A percentile compares a stretch with the other conserved stretches of the same genome.
Evolutionary conservation across 2,888 invertebrate species (phyloP).

Genomic region (Petrolisthes manimaculis): DNA sequence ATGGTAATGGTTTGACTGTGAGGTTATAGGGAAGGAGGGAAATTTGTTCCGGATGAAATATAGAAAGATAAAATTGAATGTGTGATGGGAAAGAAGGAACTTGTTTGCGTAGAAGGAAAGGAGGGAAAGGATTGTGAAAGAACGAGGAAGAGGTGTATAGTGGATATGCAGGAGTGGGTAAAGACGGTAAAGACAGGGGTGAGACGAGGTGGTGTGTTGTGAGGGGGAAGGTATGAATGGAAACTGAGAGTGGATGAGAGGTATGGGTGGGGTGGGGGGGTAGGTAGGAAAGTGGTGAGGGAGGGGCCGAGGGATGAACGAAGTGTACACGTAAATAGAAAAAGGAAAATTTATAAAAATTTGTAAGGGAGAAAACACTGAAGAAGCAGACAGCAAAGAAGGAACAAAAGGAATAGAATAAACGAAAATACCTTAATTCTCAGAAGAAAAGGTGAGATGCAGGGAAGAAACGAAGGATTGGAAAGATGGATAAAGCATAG

Average conservation of each 20-base stretch:
- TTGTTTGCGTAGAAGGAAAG: neutral
- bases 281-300: slow-evolving; percentile 5
- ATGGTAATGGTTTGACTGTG: too few species aligned
- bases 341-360: neutral
- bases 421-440: too few species aligned
- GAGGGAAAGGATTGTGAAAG: neutral
- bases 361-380: neutral
- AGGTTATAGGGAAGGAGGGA: too few species aligned
- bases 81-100: neutral
- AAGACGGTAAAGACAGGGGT: neutral
- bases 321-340: neutral
- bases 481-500: neutral
- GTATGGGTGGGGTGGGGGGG: neutral
- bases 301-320: neutral
- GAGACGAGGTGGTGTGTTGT: neutral
- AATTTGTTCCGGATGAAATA: too few species aligned
- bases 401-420: too few species aligned
- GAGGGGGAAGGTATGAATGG: neutral
- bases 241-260: slow-evolving; percentile 20
- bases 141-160: neutral
- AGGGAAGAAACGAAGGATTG: too few species aligned
- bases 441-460: too few species aligned
- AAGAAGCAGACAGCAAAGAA: too few species aligned
- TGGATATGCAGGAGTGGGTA: neutral
- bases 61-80: neutral